These are phyloP conservation scores for Triplophysa tibetana DNA, from an alignment of 2,113 vertebrate genomes.

Conservation along the genomic window DNA sequence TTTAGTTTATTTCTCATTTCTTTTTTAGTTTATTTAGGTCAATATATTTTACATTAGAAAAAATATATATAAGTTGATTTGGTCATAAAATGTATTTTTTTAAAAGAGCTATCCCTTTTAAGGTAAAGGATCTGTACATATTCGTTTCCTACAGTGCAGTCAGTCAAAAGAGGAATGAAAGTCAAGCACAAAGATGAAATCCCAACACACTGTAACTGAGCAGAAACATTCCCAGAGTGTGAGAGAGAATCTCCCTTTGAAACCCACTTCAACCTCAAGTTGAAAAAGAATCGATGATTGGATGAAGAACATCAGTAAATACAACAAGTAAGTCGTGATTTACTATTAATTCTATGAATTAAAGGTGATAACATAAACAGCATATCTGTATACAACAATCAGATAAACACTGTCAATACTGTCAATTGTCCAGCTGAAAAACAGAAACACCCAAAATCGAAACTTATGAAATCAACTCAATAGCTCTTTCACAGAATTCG, in stretches of 20 bases:
- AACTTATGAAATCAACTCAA: background rate
- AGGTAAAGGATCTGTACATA: background rate
- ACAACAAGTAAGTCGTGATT: background rate
- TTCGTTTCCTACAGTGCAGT: background rate
- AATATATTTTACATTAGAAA: too few relatives aligned
- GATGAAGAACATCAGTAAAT: slow-evolving; percentile 2
- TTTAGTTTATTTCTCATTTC: too few relatives aligned
- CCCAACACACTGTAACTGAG: background rate
- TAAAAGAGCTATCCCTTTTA: too few relatives aligned
- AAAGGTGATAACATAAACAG: slow-evolving; percentile 12
- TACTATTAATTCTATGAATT: background rate
- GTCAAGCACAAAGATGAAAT: slow-evolving; percentile 7
- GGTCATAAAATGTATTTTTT: too few relatives aligned
- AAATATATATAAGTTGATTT: too few relatives aligned
- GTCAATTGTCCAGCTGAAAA: background rate
- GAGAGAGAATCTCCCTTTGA: slow-evolving; percentile 13
- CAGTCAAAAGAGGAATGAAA: slow-evolving; percentile 4
- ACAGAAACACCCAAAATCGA: background rate
- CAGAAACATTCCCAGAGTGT: slow-evolving; percentile 20
- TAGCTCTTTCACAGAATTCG: slow-evolving; percentile 26
- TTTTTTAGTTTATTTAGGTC: too few relatives aligned
- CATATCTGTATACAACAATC: background rate
- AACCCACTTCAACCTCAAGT: background rate
- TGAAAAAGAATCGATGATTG: slow-evolving; percentile 18
- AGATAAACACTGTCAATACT: background rate